Percentiles rank a stretch among this genome's conserved stretches.
These are phyloP conservation scores for Ibidorhyncha struthersii DNA, from an alignment of 2,113 vertebrate genomes.

Conservation along the genomic window DNA sequence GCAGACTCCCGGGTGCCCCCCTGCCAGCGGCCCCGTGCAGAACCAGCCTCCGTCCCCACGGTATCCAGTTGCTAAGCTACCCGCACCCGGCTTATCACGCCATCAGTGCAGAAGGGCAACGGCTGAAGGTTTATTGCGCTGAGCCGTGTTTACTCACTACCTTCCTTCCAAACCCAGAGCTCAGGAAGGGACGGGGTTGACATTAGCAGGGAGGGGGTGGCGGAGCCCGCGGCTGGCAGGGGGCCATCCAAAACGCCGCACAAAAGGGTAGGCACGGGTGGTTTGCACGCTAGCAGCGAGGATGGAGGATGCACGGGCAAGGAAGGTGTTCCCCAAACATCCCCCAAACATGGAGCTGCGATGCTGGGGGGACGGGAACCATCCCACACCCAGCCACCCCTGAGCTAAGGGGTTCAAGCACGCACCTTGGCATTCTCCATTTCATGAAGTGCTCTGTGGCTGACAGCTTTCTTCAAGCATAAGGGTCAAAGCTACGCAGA, in stretches of 20 bases:
- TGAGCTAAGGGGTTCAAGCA: background rate
- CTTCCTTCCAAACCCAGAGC: background rate
- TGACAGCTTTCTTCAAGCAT: background rate
- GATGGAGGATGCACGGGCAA: rapidly evolving
- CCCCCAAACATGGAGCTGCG: rapidly evolving
- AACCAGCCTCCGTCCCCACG: background rate
- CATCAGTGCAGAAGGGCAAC: constrained; percentile 20
- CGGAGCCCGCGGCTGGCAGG: background rate
- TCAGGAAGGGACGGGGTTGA: rapidly evolving
- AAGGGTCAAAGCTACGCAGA: rapidly evolving
- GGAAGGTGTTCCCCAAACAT: background rate
- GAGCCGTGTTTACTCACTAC: background rate
- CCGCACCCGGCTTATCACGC: background rate
- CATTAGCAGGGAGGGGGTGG: background rate
- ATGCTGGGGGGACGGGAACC: background rate
- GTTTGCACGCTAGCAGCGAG: background rate
- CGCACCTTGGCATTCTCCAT: background rate
- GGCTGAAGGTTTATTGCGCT: constrained; percentile 29
- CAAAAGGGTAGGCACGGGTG: background rate
- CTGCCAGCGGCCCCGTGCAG: background rate
- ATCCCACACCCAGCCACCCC: background rate
- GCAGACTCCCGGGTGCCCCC: background rate
- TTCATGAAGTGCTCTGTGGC: background rate
- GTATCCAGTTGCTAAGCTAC: constrained; percentile 64
- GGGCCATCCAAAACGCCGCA: too few species aligned